Conservation (phyloP, 2,113 vertebrate species). For the Circaetus gallicus region DNA sequence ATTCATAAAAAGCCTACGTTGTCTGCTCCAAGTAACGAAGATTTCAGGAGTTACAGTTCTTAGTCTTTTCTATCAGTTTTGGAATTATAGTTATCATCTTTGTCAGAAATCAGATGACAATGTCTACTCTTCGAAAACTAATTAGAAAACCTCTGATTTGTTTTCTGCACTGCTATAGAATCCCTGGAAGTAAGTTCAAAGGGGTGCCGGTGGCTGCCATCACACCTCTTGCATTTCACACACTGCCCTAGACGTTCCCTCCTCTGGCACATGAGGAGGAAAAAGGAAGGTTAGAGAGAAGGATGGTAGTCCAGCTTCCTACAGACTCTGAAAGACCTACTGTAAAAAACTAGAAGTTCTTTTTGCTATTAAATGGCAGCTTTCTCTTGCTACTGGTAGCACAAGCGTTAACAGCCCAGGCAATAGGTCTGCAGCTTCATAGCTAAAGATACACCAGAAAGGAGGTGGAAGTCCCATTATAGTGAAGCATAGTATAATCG, state of each 20-base stretch:
- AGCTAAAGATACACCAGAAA: background rate
- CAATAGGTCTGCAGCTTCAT: background rate
- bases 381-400: background rate
- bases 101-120: background rate
- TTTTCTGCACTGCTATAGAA: background rate
- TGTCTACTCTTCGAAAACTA: background rate
- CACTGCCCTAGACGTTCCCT: background rate
- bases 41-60: background rate
- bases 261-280: background rate
- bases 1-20: background rate
- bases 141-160: background rate
- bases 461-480: background rate
- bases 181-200: background rate
- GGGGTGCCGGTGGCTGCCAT: background rate
- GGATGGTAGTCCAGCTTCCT: background rate
- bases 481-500: background rate
- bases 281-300: background rate
- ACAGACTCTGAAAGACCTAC: background rate
- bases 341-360: background rate
- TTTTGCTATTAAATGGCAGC: background rate
- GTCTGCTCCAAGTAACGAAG: background rate
- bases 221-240: background rate
- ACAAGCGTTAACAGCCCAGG: background rate
- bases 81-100: background rate
- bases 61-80: background rate